Evolutionary conservation across 2,888 invertebrate genomes (phyloP).

Genomic region (Dryobota labecula): DNA sequence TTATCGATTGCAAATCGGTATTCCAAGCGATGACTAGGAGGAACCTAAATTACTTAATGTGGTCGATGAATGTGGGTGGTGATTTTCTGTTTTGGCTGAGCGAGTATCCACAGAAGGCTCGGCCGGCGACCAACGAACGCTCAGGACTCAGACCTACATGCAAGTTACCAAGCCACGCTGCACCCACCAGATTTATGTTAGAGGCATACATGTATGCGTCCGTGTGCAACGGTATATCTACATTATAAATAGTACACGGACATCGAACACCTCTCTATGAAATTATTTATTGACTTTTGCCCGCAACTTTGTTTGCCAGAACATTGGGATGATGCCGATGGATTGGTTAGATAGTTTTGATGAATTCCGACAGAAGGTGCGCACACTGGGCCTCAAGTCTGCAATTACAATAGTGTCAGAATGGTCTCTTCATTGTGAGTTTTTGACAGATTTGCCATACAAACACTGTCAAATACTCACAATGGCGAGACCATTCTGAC

Average conservation of each 20-base stretch:
- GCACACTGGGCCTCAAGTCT: too few relatives aligned
- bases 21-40: conserved; percentile 59
- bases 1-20: conserved; percentile 72
- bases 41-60: conserved; percentile 57
- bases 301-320: background rate
- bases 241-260: conserved; percentile 55
- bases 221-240: conserved; percentile 69
- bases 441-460: too few relatives aligned
- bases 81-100: conserved; percentile 66
- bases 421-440: too few relatives aligned
- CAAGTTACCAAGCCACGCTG: conserved; percentile 32
- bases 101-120: conserved; percentile 67
- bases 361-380: background rate
- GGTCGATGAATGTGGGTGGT: conserved; percentile 45
- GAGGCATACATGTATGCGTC: conserved; percentile 61
- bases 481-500: too few relatives aligned
- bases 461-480: too few relatives aligned
- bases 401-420: too few relatives aligned
- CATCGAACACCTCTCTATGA: conserved; percentile 27
- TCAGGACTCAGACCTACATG: conserved; percentile 34
- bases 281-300: conserved; percentile 28
- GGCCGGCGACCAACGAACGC: conserved; percentile 64
- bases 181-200: conserved; percentile 66
- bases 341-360: background rate
- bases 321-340: background rate